Conservation (phyloP, 2,888 invertebrate species). For the Eilema sororculum region DNA sequence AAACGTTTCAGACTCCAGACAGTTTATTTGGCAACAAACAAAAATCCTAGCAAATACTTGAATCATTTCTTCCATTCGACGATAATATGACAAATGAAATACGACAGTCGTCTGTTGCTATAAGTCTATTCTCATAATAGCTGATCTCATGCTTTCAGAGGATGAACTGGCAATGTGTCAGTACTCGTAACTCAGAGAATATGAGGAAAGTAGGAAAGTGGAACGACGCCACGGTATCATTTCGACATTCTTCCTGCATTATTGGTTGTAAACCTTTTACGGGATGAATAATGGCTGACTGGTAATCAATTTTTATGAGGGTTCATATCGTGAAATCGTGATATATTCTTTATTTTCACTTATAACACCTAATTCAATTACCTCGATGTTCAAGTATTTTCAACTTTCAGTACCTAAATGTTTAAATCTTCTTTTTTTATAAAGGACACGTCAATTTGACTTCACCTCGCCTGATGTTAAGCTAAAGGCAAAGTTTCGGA, state of each 20-base stretch:
- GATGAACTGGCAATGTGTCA: conserved; percentile 15
- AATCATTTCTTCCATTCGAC: conserved; percentile 14
- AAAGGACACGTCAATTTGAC: too few relatives aligned
- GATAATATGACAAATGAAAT: conserved; percentile 12
- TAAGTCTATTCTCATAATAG: conserved; percentile 23
- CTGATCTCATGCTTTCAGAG: conserved; percentile 11
- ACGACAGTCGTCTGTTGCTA: conserved; percentile 7
- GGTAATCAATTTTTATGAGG: neutral
- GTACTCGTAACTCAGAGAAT: neutral
- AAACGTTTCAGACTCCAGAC: neutral
- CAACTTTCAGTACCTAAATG: too few relatives aligned
- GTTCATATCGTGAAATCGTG: neutral
- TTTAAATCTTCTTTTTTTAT: too few relatives aligned
- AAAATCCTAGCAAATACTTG: conserved; percentile 17
- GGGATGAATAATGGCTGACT: neutral
- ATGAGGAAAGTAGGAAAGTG: neutral
- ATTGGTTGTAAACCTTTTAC: neutral
- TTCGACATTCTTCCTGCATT: neutral
- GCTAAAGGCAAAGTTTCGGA: too few relatives aligned
- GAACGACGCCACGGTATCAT: neutral
- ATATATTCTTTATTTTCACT: neutral
- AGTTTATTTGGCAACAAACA: neutral
- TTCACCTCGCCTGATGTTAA: too few relatives aligned
- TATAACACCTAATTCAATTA: neutral
- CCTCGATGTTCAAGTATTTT: too few relatives aligned